A percentile compares a stretch with the other conserved stretches of the same genome.
Conservation (phyloP, 2,797 vertebrate genomes). For the Chelon labrosus region DNA sequence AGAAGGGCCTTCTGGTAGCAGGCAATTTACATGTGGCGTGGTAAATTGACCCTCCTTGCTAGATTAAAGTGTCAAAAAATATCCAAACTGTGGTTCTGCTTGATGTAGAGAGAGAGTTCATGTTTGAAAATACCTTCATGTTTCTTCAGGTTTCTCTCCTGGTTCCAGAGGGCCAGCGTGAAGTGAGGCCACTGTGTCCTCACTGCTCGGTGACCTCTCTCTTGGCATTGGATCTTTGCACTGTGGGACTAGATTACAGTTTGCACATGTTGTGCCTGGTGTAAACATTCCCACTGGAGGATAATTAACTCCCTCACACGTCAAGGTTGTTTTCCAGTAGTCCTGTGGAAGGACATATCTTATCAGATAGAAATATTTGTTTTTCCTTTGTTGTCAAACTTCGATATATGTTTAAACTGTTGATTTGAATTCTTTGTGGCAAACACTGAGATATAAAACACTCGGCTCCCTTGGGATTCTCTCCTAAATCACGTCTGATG, state of each 20-base stretch:
- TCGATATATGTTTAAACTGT: background rate
- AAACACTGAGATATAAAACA: background rate
- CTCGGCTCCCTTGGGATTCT: background rate
- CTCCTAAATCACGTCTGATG: conserved; percentile 63
- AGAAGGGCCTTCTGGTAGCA: background rate
- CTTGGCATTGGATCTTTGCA: conserved; percentile 19
- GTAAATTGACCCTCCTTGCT: background rate
- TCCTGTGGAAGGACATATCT: background rate
- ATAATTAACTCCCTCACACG: background rate
- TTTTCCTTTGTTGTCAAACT: background rate
- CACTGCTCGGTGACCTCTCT: background rate
- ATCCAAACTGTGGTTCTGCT: background rate
- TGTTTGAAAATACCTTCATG: background rate
- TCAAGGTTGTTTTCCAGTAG: background rate
- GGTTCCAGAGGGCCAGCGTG: background rate
- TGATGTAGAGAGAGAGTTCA: background rate
- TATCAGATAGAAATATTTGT: background rate
- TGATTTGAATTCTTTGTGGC: background rate
- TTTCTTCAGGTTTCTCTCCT: background rate
- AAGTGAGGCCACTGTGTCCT: background rate
- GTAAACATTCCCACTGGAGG: conserved; percentile 21
- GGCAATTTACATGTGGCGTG: background rate
- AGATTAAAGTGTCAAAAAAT: background rate
- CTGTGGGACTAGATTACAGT: conserved; percentile 11
- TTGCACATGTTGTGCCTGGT: background rate